A percentile compares a stretch with the other conserved stretches of the same genome.
Evolutionary conservation across 2,888 invertebrate species (phyloP).

Genomic region (Epinotia bilunana): DNA sequence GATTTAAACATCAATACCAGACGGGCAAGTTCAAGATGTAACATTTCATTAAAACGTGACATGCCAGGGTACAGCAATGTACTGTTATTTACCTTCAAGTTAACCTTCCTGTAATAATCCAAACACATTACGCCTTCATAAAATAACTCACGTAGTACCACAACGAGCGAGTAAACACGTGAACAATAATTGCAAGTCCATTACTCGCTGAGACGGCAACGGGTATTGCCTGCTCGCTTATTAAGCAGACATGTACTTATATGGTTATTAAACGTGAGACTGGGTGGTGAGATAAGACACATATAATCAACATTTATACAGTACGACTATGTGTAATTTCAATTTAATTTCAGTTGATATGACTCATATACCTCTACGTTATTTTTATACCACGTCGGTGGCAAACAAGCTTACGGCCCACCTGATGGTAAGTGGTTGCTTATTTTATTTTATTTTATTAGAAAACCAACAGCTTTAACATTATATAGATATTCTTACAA

Average conservation of each 20-base stretch:
- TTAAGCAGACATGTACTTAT: constrained; percentile 20
- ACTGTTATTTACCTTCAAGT: not conserved
- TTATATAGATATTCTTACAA: no score
- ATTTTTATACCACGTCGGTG: no score
- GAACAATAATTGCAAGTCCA: constrained; percentile 21
- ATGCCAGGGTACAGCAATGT: not conserved
- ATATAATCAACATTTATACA: not conserved
- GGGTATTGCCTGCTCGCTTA: constrained; percentile 7
- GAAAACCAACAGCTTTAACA: no score
- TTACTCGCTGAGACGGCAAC: constrained; percentile 26
- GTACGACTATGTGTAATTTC: not conserved
- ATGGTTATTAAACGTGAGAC: constrained; percentile 14
- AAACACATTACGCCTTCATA: constrained; percentile 1
- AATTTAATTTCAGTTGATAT: not conserved
- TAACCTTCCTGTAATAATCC: not conserved
- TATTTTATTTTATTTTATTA: no score
- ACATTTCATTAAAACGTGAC: no score
- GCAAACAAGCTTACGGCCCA: no score
- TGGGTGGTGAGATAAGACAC: constrained; percentile 13
- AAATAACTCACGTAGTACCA: not conserved
- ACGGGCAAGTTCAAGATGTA: no score
- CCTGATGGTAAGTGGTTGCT: no score
- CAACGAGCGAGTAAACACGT: not conserved
- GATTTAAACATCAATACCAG: no score
- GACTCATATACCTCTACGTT: no score